Evolutionary conservation across 2,888 invertebrate genomes (phyloP), one percentile per base, ranked within the genome.

Genomic region (Pandemis cinnamomeana): DNA sequence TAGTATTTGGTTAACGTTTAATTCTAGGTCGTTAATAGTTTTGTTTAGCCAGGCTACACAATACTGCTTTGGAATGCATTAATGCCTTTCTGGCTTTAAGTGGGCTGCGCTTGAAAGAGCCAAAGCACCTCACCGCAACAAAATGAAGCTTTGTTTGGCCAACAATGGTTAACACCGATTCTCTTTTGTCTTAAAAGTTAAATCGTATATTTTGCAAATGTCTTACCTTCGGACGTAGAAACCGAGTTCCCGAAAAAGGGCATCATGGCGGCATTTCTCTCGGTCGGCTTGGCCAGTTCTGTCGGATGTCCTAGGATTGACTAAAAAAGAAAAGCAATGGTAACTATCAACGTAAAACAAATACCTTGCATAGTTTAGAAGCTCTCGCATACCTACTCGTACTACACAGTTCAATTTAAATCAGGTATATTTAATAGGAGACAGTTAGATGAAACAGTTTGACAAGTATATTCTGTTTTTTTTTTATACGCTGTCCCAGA

Each of bases 161-260:
- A 72, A 72, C 70, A 71, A 63, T 75, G 69, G 72, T 44, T 36
- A 69, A 73, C 70, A 68, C 71, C 67, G 63, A 78, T 64, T 73
- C 75, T 70, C 67, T 63, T 62, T 71, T 71, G 71, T 78, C 71
- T 71, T 71, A 72, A 61, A 58, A 62, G 48, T 71, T 41, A 20
- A n/a, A 20, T 20, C 13, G 13, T 11, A 0, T 58, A 27, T 27
- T 58, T 4, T 58, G 10, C 0, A 27, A 8, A 15, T 10, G 27
- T 27, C 5, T 75, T 80, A 85, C 85, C 85, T 81, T 85, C 83
- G 27, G 85, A 82, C 15, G 82, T 83, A 5, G 85, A 84, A 7
- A 85, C 80, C 0, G 85, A 85, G 64, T 85, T 80, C n/a, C 85
- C 85, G 42, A 85, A 85, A 76, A 85, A 84, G n/a, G 84, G 84